phyloP scores from a whole-genome alignment of 23 tunicate species.

The Trididemnum nubilum region DNA sequence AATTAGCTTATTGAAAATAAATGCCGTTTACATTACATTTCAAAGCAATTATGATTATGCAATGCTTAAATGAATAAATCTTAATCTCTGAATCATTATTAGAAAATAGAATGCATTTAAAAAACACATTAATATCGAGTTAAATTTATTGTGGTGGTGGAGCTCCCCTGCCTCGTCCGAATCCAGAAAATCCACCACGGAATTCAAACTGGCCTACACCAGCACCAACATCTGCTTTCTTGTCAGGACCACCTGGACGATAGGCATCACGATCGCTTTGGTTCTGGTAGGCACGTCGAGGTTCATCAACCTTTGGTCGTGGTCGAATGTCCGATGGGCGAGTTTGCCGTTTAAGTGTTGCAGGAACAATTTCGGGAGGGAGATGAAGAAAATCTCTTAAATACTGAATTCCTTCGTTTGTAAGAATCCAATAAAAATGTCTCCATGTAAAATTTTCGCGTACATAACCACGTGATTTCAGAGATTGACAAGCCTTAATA shows the following conservation, averaged over 20 bases:
- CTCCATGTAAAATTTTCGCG: slow-evolving; percentile 88
- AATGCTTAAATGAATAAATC: too few relatives aligned
- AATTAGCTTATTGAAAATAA: too few relatives aligned
- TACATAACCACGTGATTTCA: slow-evolving; percentile 88
- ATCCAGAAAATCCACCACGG: slow-evolving; percentile 92
- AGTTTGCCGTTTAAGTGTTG: slow-evolving; percentile 84
- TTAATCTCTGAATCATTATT: not conserved
- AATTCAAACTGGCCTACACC: slow-evolving; percentile 79
- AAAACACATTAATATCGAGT: too few relatives aligned
- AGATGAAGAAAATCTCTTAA: slow-evolving; percentile 91
- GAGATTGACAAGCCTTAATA: slow-evolving; percentile 79
- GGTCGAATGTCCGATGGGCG: slow-evolving; percentile 62
- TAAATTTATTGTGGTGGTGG: not conserved
- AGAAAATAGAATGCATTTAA: too few relatives aligned
- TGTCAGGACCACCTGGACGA: slow-evolving; percentile 88
- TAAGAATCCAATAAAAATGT: slow-evolving; percentile 79
- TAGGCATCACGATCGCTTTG: slow-evolving; percentile 86
- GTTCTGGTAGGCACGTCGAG: slow-evolving; percentile 81
- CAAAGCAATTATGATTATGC: too few relatives aligned
- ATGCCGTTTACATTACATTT: too few relatives aligned
- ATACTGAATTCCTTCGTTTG: slow-evolving; percentile 97
- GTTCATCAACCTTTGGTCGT: slow-evolving; percentile 81
- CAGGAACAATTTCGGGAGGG: slow-evolving; percentile 98
- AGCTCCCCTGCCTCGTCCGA: slow-evolving; percentile 91
- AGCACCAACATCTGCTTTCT: slow-evolving; percentile 97